These are phyloP conservation scores for Caradrina clavipalpis DNA, from an alignment of 2,888 invertebrate genomes.

Conservation along the genomic window DNA sequence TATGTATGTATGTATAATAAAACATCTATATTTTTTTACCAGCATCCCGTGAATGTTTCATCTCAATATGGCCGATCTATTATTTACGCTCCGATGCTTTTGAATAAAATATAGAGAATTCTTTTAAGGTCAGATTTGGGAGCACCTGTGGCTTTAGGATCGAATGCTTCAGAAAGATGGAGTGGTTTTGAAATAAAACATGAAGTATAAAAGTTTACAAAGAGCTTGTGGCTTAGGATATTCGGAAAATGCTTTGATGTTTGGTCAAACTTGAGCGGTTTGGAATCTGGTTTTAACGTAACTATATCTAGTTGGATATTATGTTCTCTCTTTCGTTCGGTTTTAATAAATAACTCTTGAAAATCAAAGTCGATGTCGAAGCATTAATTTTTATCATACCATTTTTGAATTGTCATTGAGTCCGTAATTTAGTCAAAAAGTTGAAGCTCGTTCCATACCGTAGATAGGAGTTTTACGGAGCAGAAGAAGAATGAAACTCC, in stretches of 20 bases:
- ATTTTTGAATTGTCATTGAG: no score
- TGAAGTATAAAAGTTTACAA: slow-evolving; percentile 59
- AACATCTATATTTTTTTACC: slow-evolving; percentile 68
- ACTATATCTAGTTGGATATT: slow-evolving; percentile 18
- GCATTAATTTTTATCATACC: no score
- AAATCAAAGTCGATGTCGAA: neutral
- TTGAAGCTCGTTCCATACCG: no score
- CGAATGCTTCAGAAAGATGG: slow-evolving; percentile 53
- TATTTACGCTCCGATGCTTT: slow-evolving; percentile 75
- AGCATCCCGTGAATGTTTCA: slow-evolving; percentile 66
- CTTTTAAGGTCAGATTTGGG: slow-evolving; percentile 63
- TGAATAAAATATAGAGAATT: slow-evolving; percentile 70
- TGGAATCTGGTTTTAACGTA: slow-evolving; percentile 31
- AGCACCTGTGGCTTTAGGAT: slow-evolving; percentile 63
- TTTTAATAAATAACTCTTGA: neutral
- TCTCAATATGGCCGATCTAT: slow-evolving; percentile 76
- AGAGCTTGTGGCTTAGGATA: slow-evolving; percentile 44
- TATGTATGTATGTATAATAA: no score
- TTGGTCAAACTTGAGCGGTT: slow-evolving; percentile 37
- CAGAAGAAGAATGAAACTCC: no score
- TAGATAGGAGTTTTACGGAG: no score
- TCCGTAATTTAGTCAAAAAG: no score
- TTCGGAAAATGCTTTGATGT: slow-evolving; percentile 61
- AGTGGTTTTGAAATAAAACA: slow-evolving; percentile 55
- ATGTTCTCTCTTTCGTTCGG: neutral